Conservation (phyloP, 2,888 invertebrate species). For the Schizotus pectinicornis region DNA sequence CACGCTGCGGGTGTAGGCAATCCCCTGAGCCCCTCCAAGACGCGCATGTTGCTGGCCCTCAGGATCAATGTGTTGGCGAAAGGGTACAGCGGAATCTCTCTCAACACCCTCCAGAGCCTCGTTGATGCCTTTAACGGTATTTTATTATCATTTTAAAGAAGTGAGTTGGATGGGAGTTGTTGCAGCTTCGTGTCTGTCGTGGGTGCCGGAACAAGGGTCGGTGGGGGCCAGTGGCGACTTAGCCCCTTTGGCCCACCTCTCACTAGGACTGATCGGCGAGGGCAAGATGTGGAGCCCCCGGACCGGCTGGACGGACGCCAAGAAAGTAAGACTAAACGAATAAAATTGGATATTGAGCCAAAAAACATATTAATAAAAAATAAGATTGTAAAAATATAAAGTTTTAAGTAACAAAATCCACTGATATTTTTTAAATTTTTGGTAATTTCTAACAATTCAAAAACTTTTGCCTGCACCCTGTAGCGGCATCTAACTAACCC, state of each 20-base stretch:
- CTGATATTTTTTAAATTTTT: too few species aligned
- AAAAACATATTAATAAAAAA: too few species aligned
- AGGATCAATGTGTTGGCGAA: constrained; percentile 72
- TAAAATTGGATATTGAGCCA: too few species aligned
- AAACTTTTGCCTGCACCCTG: too few species aligned
- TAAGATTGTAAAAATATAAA: too few species aligned
- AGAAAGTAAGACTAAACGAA: constrained; percentile 55
- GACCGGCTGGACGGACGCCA: constrained; percentile 68
- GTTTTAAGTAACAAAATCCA: constrained; percentile 5
- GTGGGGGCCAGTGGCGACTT: constrained; percentile 73
- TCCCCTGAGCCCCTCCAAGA: constrained; percentile 64
- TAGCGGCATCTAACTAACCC: too few species aligned
- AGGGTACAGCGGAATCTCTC: constrained; percentile 69
- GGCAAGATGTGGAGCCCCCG: constrained; percentile 71
- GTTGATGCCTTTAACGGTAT: constrained; percentile 70
- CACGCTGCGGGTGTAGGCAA: constrained; percentile 71
- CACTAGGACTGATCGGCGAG: constrained; percentile 70
- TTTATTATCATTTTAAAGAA: constrained; percentile 21
- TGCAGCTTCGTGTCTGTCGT: constrained; percentile 67
- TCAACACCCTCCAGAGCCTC: constrained; percentile 63
- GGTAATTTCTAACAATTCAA: too few species aligned
- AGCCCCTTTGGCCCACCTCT: constrained; percentile 69
- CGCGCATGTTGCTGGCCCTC: constrained; percentile 68
- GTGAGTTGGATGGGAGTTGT: constrained; percentile 9
- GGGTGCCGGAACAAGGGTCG: constrained; percentile 72